Percentiles rank a stretch among this genome's conserved stretches.
Conservation (phyloP, 1,140 invertebrate species). For the Pteromalus puparum region DNA sequence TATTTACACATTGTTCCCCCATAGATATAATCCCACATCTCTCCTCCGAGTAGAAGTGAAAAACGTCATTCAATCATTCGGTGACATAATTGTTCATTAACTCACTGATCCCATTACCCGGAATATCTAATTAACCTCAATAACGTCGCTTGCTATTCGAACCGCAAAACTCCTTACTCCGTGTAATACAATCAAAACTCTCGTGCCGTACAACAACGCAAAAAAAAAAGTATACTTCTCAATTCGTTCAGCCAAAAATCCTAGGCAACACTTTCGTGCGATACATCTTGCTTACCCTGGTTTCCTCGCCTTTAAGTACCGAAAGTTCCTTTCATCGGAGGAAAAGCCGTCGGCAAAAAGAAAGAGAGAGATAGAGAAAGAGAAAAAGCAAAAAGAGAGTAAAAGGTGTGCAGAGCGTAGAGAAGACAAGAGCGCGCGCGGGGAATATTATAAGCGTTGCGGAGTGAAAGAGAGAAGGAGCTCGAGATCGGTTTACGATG, state of each 20-base stretch:
- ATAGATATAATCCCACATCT: no score
- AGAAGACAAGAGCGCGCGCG: neutral
- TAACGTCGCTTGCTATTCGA: neutral
- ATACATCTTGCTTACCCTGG: no score
- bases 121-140: neutral
- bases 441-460: neutral
- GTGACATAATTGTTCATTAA: neutral
- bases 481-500: constrained; percentile 27
- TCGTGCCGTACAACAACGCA: no score
- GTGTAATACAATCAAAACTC: no score
- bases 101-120: no score
- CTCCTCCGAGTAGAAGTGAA: no score
- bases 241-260: neutral
- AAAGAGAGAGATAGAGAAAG: constrained; percentile 7
- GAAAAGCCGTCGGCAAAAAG: neutral
- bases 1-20: no score
- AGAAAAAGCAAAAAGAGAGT: constrained; percentile 40
- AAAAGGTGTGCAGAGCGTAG: constrained; percentile 22
- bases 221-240: no score
- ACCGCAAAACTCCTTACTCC: no score
- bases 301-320: no score
- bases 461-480: constrained; percentile 35
- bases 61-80: neutral
- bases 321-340: neutral
- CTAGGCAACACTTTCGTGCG: neutral